These are phyloP conservation scores for Dunckerocampus dactyliophorus DNA, from an alignment of 2,113 vertebrate species.

Conservation along the genomic window DNA sequence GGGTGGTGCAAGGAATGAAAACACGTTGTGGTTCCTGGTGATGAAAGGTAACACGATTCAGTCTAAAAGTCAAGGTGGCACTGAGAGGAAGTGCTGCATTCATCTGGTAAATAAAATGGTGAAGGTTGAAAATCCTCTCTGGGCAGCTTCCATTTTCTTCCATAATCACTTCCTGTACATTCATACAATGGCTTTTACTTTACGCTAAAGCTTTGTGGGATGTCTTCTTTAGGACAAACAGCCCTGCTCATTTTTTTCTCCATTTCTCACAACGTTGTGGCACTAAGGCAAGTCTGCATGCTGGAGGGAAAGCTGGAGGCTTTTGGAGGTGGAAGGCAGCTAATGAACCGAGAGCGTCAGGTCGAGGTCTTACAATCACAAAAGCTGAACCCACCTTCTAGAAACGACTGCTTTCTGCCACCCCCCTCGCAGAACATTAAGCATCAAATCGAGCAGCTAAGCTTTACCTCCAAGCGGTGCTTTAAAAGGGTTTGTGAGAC, in stretches of 20 bases:
- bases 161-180: constrained; percentile 3
- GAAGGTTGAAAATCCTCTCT: constrained; percentile 9
- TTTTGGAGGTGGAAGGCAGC: constrained; percentile 48
- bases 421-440: constrained; percentile 19
- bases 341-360: constrained; percentile 33
- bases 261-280: constrained; percentile 16
- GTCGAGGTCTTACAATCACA: constrained; percentile 16
- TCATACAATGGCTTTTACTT: background rate
- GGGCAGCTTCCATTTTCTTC: constrained; percentile 1
- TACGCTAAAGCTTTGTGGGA: background rate
- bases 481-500: constrained; percentile 17
- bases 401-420: constrained; percentile 4
- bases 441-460: constrained; percentile 16
- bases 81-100: constrained; percentile 17
- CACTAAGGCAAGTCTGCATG: constrained; percentile 58
- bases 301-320: constrained; percentile 47
- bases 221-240: background rate
- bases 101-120: constrained; percentile 36
- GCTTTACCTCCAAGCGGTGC: constrained; percentile 28
- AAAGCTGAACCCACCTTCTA: constrained; percentile 2
- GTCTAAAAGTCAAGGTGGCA: constrained; percentile 11
- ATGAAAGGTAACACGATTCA: constrained; percentile 20
- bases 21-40: constrained; percentile 4
- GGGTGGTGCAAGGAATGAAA: constrained; percentile 8
- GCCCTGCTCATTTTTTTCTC: background rate